A percentile compares a stretch with the other conserved stretches of the same genome.
Conservation (phyloP, 2,888 invertebrate species). For the Geotrupes spiniger region DNA sequence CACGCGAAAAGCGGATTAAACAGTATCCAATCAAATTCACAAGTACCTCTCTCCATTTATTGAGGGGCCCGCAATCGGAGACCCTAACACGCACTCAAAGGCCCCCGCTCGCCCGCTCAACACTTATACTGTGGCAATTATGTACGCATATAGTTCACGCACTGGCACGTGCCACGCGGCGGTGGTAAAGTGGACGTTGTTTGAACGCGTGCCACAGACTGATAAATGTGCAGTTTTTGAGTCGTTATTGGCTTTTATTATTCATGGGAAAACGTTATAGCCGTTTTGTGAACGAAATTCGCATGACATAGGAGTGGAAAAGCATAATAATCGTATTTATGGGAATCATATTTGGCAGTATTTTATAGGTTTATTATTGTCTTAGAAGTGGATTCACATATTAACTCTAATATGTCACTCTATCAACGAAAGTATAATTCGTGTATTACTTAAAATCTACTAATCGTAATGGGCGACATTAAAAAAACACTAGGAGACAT, state of each 20-base stretch:
- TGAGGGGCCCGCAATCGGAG: background rate
- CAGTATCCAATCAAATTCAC: conserved; percentile 42
- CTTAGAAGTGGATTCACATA: no score
- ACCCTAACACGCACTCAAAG: no score
- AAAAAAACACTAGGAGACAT: no score
- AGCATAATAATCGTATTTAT: no score
- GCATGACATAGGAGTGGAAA: no score
- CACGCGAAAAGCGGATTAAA: conserved; percentile 43
- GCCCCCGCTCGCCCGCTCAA: background rate
- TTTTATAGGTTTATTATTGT: no score
- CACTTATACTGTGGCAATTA: conserved; percentile 22
- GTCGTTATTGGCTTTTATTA: conserved; percentile 1
- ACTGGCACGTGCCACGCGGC: conserved; percentile 26
- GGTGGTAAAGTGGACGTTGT: conserved; percentile 20
- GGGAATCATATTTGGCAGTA: no score
- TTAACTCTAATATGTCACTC: no score
- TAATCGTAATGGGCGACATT: no score
- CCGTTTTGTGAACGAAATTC: no score
- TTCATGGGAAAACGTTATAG: conserved; percentile 2
- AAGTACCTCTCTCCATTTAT: conserved; percentile 33
- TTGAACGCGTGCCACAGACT: conserved; percentile 20
- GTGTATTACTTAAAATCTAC: no score
- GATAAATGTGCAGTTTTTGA: conserved; percentile 9
- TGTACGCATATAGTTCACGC: conserved; percentile 27
- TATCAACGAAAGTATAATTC: no score